phyloP scores from a whole-genome alignment of 1,140 invertebrate genomes.

The Drosophila triauraria region DNA sequence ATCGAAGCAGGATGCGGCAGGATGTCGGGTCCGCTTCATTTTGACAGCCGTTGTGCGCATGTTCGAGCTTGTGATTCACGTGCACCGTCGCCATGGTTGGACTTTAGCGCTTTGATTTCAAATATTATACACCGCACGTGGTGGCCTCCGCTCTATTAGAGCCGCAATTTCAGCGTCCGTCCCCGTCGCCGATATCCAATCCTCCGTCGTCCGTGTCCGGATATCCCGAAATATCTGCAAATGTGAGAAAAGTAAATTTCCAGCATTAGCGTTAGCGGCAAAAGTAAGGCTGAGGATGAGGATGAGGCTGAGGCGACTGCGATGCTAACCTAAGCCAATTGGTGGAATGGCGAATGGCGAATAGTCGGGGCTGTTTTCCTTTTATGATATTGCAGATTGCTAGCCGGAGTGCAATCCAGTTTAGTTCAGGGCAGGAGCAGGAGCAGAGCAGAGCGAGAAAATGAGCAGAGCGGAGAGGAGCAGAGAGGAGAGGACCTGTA shows the following conservation, averaged over 20 bases:
- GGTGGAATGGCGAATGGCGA: neutral
- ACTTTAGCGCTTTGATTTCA: constrained; percentile 84
- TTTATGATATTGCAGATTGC: constrained; percentile 53
- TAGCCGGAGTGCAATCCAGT: constrained; percentile 21
- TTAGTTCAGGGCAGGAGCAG: neutral
- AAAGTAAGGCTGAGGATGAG: neutral
- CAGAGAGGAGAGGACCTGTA: constrained; percentile 46
- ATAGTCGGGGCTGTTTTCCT: constrained; percentile 8
- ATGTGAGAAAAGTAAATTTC: constrained; percentile 45
- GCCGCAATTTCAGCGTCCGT: constrained; percentile 49
- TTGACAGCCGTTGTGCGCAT: constrained; percentile 81
- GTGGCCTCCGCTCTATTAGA: constrained; percentile 51
- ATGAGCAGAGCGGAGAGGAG: neutral
- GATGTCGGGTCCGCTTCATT: constrained; percentile 63
- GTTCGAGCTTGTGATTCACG: constrained; percentile 72
- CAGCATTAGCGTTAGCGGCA: constrained; percentile 9
- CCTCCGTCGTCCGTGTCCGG: constrained; percentile 20
- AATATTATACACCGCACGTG: constrained; percentile 81
- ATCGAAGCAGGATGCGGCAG: constrained; percentile 13
- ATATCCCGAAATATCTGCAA: constrained; percentile 40
- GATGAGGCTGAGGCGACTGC: neutral
- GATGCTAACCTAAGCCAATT: constrained; percentile 27
- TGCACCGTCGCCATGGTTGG: constrained; percentile 63
- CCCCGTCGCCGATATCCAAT: constrained; percentile 18
- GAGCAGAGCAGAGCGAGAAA: neutral